A percentile compares a stretch with the other conserved stretches of the same genome.
phyloP scores from a whole-genome alignment of 2,113 vertebrate species.

The Nanorana parkeri region DNA sequence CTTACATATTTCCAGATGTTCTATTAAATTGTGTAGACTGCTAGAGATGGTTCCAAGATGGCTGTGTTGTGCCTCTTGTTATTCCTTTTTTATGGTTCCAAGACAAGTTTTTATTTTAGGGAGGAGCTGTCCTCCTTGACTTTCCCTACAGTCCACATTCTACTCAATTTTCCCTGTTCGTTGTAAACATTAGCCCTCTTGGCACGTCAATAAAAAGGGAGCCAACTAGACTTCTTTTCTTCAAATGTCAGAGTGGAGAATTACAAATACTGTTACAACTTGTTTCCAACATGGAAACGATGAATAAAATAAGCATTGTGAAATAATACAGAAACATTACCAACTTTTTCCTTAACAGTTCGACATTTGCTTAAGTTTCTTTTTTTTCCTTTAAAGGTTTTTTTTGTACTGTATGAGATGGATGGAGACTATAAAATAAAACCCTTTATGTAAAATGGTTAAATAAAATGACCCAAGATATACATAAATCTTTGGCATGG shows the following conservation, averaged over 20 bases:
- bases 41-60: no score
- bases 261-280: slow-evolving; percentile 6
- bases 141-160: not conserved
- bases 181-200: slow-evolving; percentile 18
- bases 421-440: no score
- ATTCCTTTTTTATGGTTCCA: no score
- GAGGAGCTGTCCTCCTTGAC: not conserved
- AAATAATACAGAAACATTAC: slow-evolving; percentile 26
- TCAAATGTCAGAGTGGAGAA: slow-evolving; percentile 17
- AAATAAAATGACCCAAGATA: no score
- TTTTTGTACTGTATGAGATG: no score
- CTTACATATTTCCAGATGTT: no score
- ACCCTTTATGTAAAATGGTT: no score
- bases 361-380: not conserved
- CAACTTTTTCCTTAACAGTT: slow-evolving; percentile 10
- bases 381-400: not conserved
- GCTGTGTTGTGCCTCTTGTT: no score
- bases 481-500: no score
- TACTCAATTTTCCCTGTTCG: not conserved
- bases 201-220: slow-evolving; percentile 5
- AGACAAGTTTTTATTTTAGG: not conserved
- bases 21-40: no score
- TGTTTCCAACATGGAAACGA: slow-evolving; percentile 21
- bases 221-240: slow-evolving; percentile 12
- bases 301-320: slow-evolving; percentile 32